Base-by-base conservation (phyloP, 2,113 vertebrate species). In the Carettochelys insculpta region DNA sequence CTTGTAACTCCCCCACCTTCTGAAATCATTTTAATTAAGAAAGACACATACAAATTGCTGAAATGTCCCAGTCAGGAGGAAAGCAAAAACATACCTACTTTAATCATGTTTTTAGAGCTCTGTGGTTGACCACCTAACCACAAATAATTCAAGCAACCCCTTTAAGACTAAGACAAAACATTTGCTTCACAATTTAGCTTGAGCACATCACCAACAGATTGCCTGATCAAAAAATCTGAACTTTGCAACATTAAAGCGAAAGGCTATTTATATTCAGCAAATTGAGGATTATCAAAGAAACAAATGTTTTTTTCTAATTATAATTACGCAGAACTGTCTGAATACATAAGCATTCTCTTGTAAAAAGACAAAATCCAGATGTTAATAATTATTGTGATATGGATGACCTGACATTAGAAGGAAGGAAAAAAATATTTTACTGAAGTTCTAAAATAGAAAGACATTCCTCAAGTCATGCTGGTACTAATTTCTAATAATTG, bases 211-310 rank as follows among this genome's bases (percentile, higher is more conserved):
- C 29, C 85, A 29, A 68, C 73, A 17, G 1, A 6, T 25, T 29
- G 77, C 48, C 79, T 94, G 41, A 12, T 34, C 71, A 68, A 83
- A n/a, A 50, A 90, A 52, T 58, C 76, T 92, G 82, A 38, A 38
- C 25, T 14, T 65, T 84, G 29, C 75, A 80, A 90, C 73, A 87
- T 2, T 83, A 92, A 90, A 77, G 80, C 10, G 82, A 78, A 95
- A 14, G 2, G 88, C 47, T 91, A 43, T 91, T 95, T 95, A 95
- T 92, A 90, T 86, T 73, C 75, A 95, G 90, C 88, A 88, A 95
- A 91, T 83, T 91, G 80, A 68, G 58, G 86, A 95, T 96, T 95
- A 90, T 93, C 68, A 83, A 89, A 96, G 91, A 77, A 92, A 92
- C 90, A 85, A 79, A 41, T 51, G 45, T 79, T 87, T 90, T 87